Percentiles rank a stretch among this genome's conserved stretches.
phyloP scores from a whole-genome alignment of 2,888 invertebrate genomes.

The Litoditis marina region DNA sequence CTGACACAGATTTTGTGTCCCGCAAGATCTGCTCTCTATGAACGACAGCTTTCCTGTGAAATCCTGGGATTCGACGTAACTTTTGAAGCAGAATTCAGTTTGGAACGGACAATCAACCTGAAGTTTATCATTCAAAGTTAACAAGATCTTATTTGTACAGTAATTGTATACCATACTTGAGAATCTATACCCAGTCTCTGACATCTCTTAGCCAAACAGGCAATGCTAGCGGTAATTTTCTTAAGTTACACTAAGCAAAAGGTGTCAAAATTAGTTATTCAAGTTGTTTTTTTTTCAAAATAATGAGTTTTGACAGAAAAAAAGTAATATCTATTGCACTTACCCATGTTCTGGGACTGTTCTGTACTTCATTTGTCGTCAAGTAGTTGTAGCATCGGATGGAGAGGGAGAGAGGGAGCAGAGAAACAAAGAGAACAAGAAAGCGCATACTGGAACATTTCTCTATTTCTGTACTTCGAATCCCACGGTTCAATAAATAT shows the following conservation, averaged over 20 bases:
- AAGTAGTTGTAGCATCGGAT: constrained; percentile 39
- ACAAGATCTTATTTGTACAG: too few species aligned
- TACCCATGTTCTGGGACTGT: constrained; percentile 28
- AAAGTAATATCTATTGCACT: background rate
- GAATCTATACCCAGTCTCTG: too few species aligned
- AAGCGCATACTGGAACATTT: too few species aligned
- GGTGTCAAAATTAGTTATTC: background rate
- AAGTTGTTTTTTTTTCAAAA: background rate
- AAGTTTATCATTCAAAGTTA: background rate
- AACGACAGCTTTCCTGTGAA: constrained; percentile 28
- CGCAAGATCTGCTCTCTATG: constrained; percentile 37
- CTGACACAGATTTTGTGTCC: constrained; percentile 34
- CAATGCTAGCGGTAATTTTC: too few species aligned
- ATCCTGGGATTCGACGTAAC: constrained; percentile 29
- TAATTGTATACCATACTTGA: too few species aligned
- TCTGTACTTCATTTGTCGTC: constrained; percentile 23
- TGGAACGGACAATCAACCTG: constrained; percentile 38
- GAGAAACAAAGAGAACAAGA: constrained; percentile 21
- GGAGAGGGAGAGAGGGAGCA: constrained; percentile 25
- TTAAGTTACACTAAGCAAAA: background rate
- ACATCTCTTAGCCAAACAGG: too few species aligned
- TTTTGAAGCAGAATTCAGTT: constrained; percentile 38
- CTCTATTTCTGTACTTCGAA: too few species aligned
- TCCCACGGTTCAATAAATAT: too few species aligned
- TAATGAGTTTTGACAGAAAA: background rate